A percentile compares a stretch with the other conserved stretches of the same genome.
These are phyloP conservation scores for Pachyramphus minor DNA, from an alignment of 2,113 vertebrate genomes.

Conservation along the genomic window DNA sequence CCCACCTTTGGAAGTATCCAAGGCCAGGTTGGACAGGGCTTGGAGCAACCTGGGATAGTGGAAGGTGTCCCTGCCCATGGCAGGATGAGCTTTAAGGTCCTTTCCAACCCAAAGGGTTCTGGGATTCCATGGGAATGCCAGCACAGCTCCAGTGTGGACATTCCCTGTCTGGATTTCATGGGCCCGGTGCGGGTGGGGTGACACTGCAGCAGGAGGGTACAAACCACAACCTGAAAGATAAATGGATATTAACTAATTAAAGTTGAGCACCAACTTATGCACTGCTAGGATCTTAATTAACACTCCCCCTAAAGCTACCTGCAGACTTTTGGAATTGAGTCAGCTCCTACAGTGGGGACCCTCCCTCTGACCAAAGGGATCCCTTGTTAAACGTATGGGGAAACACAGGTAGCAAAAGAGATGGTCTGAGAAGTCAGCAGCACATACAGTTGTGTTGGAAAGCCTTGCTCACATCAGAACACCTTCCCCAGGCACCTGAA, in stretches of 20 bases:
- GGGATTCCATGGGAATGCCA: neutral
- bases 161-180: neutral
- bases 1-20: neutral
- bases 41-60: neutral
- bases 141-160: accelerated
- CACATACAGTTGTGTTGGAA: neutral
- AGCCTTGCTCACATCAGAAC: neutral
- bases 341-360: neutral
- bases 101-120: neutral
- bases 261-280: neutral
- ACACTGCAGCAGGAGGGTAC: neutral
- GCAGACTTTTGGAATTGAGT: neutral
- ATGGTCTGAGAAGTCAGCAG: neutral
- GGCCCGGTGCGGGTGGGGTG: accelerated
- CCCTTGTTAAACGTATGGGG: neutral
- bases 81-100: neutral
- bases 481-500: neutral
- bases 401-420: neutral
- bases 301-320: neutral
- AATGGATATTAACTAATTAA: neutral
- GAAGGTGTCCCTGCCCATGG: neutral
- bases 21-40: neutral
- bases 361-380: neutral
- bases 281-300: neutral
- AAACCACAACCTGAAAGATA: neutral